Conservation (phyloP, 2,797 vertebrate genomes). For the Danio tinwini region DNA sequence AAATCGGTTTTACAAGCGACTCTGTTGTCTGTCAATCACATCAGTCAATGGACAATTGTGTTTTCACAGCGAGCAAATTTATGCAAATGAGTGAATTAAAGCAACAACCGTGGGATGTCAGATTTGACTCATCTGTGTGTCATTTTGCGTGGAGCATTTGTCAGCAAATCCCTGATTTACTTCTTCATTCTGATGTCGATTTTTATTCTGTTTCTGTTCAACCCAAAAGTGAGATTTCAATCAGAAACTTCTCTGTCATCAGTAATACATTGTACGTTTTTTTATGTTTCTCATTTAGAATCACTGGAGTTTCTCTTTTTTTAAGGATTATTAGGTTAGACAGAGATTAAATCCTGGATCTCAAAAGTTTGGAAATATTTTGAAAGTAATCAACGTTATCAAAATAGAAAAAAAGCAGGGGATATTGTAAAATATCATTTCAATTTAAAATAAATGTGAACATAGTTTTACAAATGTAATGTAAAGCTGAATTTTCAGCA, state of each 20-base stretch:
- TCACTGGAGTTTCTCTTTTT: no score
- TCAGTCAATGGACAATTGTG: neutral
- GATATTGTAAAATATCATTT: no score
- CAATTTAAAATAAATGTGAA: no score
- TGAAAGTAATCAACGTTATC: no score
- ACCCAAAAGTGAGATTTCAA: neutral
- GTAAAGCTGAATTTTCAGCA: no score
- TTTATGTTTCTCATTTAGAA: no score
- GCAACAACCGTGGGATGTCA: slow-evolving; percentile 28
- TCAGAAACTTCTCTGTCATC: neutral
- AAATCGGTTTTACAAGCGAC: neutral
- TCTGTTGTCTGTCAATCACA: slow-evolving; percentile 13
- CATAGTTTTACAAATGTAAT: no score
- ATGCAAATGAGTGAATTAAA: slow-evolving; percentile 40
- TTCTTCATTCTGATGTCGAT: neutral
- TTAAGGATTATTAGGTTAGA: no score
- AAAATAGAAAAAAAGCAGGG: no score
- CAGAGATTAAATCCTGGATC: no score
- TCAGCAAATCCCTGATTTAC: slow-evolving; percentile 21
- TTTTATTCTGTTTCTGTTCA: neutral
- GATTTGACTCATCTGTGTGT: slow-evolving; percentile 46
- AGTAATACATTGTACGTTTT: no score
- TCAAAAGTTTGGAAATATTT: no score
- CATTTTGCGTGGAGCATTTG: slow-evolving; percentile 41
- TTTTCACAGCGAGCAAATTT: slow-evolving; percentile 8